A percentile compares a stretch with the other conserved stretches of the same genome.
These are phyloP conservation scores for Hyperoplus lanceolatus DNA, from an alignment of 2,797 vertebrate species.

Conservation along the genomic window DNA sequence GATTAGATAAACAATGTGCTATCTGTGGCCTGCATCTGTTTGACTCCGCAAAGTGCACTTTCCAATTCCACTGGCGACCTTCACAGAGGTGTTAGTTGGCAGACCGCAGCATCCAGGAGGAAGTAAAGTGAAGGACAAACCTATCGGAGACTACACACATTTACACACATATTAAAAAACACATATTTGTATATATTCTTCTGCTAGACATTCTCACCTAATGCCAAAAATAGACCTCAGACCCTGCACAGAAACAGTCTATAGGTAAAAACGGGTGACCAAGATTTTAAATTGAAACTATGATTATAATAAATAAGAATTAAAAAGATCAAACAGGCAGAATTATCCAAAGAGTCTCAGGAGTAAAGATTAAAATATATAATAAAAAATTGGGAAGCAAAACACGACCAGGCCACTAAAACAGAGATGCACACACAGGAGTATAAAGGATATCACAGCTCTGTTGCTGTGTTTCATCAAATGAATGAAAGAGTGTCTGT, in stretches of 20 bases:
- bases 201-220: constrained; percentile 41
- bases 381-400: constrained; percentile 44
- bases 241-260: constrained; percentile 9
- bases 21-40: constrained; percentile 84
- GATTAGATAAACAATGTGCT: constrained; percentile 86
- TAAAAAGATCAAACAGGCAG: constrained; percentile 43
- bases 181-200: constrained; percentile 23
- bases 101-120: constrained; percentile 52
- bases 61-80: constrained; percentile 87
- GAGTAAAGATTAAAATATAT: constrained; percentile 40
- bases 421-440: constrained; percentile 21
- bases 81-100: constrained; percentile 66
- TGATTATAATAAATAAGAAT: neutral
- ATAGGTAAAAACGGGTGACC: constrained; percentile 24
- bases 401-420: constrained; percentile 28
- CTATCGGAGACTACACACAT: constrained; percentile 29
- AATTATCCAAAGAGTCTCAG: constrained; percentile 49
- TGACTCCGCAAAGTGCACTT: constrained; percentile 82
- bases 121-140: constrained; percentile 64
- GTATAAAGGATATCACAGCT: constrained; percentile 8
- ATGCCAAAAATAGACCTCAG: constrained; percentile 39
- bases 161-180: constrained; percentile 34
- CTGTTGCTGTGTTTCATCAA: constrained; percentile 33
- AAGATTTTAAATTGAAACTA: constrained; percentile 37
- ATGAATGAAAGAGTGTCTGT: constrained; percentile 46